phyloP scores from a whole-genome alignment of 2,888 invertebrate species.

The Acronicta leporina region DNA sequence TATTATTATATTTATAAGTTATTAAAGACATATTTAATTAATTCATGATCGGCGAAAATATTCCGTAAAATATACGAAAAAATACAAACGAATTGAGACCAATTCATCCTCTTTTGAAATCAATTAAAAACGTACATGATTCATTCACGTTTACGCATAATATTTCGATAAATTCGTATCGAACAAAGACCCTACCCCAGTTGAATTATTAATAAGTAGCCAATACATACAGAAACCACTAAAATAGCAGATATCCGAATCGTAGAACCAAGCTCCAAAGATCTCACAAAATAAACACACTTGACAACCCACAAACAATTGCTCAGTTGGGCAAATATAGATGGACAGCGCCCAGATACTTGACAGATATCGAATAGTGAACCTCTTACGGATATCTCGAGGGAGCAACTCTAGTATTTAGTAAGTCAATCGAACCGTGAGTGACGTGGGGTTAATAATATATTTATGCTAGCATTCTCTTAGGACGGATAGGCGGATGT shows the following conservation, averaged over 20 bases:
- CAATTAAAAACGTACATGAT: no score
- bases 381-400: conserved; percentile 21
- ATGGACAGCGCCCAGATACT: conserved; percentile 20
- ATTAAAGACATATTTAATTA: no score
- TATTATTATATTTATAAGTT: no score
- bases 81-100: no score
- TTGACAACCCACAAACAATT: conserved; percentile 28
- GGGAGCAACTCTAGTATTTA: conserved; percentile 30
- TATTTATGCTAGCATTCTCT: conserved; percentile 21
- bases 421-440: conserved; percentile 16
- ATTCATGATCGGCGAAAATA: no score
- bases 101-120: no score
- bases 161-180: no score
- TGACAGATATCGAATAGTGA: conserved; percentile 39
- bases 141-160: no score
- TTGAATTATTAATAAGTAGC: no score
- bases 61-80: no score
- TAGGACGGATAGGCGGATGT: background rate
- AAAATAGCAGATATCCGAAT: background rate
- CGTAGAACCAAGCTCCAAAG: background rate
- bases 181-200: no score
- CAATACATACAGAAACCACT: no score
- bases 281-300: conserved; percentile 16
- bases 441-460: conserved; percentile 23
- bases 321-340: conserved; percentile 34